These are phyloP conservation scores for Xiphydria camelus DNA, from an alignment of 2,888 invertebrate genomes.

Conservation along the genomic window DNA sequence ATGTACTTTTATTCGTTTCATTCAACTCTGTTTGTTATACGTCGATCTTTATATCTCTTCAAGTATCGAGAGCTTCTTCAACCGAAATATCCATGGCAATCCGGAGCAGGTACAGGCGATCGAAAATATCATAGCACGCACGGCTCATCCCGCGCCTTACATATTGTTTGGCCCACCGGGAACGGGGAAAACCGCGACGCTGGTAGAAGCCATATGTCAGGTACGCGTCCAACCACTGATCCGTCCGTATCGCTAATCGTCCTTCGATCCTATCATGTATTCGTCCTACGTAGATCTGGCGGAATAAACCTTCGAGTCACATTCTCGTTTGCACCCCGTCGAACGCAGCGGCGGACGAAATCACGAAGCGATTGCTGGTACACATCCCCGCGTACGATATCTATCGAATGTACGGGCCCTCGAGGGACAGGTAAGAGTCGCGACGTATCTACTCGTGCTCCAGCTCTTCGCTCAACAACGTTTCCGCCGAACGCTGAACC, in stretches of 20 bases:
- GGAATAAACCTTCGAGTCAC: constrained; percentile 49
- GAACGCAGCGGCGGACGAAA: constrained; percentile 73
- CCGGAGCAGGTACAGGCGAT: constrained; percentile 69
- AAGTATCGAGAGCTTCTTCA: constrained; percentile 25
- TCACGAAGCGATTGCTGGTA: constrained; percentile 60
- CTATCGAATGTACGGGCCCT: constrained; percentile 54
- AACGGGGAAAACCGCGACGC: constrained; percentile 74
- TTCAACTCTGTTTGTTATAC: background rate
- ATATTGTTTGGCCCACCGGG: constrained; percentile 88
- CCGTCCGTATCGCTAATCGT: background rate
- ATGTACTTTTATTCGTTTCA: background rate
- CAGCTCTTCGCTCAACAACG: no score
- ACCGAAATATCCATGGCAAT: constrained; percentile 60
- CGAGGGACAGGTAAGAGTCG: no score
- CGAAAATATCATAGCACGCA: constrained; percentile 66
- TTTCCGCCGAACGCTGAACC: no score
- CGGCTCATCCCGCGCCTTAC: constrained; percentile 71
- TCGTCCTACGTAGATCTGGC: constrained; percentile 38
- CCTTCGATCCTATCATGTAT: constrained; percentile 3
- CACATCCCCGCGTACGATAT: constrained; percentile 48
- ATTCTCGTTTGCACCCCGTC: constrained; percentile 72
- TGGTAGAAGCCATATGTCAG: constrained; percentile 73
- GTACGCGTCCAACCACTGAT: constrained; percentile 55
- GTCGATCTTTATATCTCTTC: constrained; percentile 1
- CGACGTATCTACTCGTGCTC: no score